Base-by-base conservation (phyloP, 2,113 vertebrate genomes). In the Ascaphus truei region DNA sequence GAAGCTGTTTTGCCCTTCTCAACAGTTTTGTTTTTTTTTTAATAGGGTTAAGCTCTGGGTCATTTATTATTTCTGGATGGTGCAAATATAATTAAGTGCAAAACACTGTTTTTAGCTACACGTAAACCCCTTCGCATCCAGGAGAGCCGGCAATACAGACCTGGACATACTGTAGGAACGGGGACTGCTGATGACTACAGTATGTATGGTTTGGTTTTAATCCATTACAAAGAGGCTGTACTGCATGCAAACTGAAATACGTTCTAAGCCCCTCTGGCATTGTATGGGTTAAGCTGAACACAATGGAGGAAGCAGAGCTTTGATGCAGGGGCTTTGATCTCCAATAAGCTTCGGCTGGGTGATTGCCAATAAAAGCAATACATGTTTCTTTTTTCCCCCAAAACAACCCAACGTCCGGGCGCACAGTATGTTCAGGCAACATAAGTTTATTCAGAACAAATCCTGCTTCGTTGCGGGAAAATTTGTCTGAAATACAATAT, bases 241-340 rank as follows among this genome's bases (percentile, higher is more conserved):
- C 13, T 27, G 30, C 31, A 68, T 58, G 58, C 13, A 58, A 22
- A 39, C 55, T 7, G 31, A 39, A 69, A 69, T 60, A 34, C 66
- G 11, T 3, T 2, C 23, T 58, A 59, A 69, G 31, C 41, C 43
- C 20, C 34, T 69, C 29, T 25, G 11, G 56, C 43, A 52, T 69
- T 60, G 33, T 51, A 56, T 37, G 45, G 56, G 66, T 60, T 69
- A 69, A 69, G n/a, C 34, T 29, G 3, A 15, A 20, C 23, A 61
- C 56, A 69, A 52, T 69, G 26, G 33, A 16, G 30, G 45, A 29
- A 69, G 45, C 43, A 18, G 34, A 43, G 45, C 57, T 61, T 60
- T 69, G 57, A 61, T 61, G 56, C 31, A 37, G 16, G 26, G 10
- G 22, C 67, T 69, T 69, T 69, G 67, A 69, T 69, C 45, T 69